Evolutionary conservation across 2,797 vertebrate species (phyloP), one percentile per base, ranked within the genome.

Genomic region (Arrhamphus sclerolepis): DNA sequence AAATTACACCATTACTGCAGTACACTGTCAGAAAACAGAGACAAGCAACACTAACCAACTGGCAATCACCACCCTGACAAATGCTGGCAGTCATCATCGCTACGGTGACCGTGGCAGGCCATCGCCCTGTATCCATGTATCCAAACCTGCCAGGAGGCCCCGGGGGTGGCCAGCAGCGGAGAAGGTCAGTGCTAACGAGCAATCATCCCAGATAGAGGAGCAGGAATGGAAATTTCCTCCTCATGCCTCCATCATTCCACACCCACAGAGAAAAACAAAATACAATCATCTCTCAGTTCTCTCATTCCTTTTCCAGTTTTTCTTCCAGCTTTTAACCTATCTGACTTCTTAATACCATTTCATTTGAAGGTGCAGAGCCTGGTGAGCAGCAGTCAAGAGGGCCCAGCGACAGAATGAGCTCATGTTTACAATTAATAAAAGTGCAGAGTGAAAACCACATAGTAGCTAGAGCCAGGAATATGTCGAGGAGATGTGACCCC

Each of bases 361-460:
- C 64, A 43, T 73, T 77, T 59, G 38, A 34, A 70, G 64, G 69
- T 29, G 50, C 61, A 52, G 73, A 66, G 59, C 28, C 60, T 82
- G 78, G 72, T 70, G 14, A 53, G 62, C 60, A 62, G 70, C 70
- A 31, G 46, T 56, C 38, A 21, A 38, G 34, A 66, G 39, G 29
- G 39, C 76, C 75, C 48, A 19, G 49, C 56, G 80, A 78, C 80
- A 89, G 78, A 75, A 79, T 78, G 80, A 89, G 75, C 78, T 88
- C 70, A 88, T 81, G 75, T 83, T 89, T 75, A 43, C 53, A 66
- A 89, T 89, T 87, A 88, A 87, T 84, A 86, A 87, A 86, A 80
- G 77, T 66, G 73, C 71, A 40, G 51, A 28, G 68, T 70, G 66
- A 20, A 87, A 87, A 88, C 76, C 65, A 13, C 70, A 82, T 67